Evolutionary conservation across 2,113 vertebrate genomes (phyloP).

Genomic region (Nothoprocta perdicaria): DNA sequence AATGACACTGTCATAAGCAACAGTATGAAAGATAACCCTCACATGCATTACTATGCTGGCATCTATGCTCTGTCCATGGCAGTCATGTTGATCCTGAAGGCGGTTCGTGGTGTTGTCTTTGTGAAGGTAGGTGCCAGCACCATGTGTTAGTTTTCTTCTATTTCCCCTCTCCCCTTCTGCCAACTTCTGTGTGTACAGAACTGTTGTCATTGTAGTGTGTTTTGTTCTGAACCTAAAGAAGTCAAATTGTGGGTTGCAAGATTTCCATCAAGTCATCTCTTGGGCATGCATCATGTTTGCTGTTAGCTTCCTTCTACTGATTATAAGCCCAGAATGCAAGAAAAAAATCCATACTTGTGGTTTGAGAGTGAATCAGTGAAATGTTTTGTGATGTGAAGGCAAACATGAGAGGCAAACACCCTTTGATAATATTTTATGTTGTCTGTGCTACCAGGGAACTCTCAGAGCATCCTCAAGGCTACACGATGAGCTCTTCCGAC

Average conservation of each 20-base stretch:
- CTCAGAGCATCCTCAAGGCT: conserved; percentile 89
- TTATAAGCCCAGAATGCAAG: background rate
- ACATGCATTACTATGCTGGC: conserved; percentile 87
- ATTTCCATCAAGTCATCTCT: background rate
- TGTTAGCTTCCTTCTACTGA: background rate
- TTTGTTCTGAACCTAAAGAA: background rate
- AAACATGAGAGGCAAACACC: background rate
- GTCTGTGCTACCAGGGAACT: conserved; percentile 79
- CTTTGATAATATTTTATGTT: background rate
- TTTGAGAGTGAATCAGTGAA: background rate
- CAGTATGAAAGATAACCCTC: conserved; percentile 92
- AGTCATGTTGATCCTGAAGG: conserved; percentile 89
- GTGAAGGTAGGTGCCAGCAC: conserved; percentile 83
- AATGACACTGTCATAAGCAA: conserved; percentile 83
- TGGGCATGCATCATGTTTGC: background rate
- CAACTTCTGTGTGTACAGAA: background rate
- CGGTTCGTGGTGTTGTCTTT: conserved; percentile 87
- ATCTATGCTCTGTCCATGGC: conserved; percentile 93
- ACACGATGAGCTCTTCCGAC: conserved; percentile 88
- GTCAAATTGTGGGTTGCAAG: rapidly evolving
- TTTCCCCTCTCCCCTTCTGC: rapidly evolving
- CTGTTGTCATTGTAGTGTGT: background rate
- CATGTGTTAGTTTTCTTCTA: background rate
- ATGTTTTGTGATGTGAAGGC: background rate
- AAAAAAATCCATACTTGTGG: rapidly evolving